Percentiles rank a stretch among this genome's conserved stretches.
Conservation (phyloP, 35 echinoderm and acorn worm species). For the Holothuria glaberrima region DNA sequence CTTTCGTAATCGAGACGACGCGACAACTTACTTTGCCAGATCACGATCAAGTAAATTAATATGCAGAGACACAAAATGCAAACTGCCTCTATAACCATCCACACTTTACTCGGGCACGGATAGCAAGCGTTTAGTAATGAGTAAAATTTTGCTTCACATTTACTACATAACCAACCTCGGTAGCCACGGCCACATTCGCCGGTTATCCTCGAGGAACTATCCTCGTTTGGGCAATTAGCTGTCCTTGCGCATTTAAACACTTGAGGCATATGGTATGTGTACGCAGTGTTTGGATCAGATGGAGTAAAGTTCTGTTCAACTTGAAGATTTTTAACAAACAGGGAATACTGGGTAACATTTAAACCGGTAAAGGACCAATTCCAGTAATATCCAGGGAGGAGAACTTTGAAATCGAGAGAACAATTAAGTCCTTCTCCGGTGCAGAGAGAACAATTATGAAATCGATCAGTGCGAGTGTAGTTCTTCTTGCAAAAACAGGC, state of each 20-base stretch:
- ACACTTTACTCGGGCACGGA: constrained; percentile 3
- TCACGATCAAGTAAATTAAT: not conserved
- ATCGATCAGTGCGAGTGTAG: constrained; percentile 52
- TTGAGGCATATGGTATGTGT: not conserved
- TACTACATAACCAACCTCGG: constrained; percentile 50
- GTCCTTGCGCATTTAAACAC: not conserved
- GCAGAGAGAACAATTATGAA: constrained; percentile 17
- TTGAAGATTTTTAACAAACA: constrained; percentile 6
- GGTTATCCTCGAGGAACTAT: not conserved
- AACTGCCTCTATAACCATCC: not conserved
- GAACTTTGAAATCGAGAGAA: constrained; percentile 36
- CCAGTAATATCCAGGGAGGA: constrained; percentile 60
- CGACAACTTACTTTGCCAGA: not conserved
- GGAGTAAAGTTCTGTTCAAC: too few relatives aligned
- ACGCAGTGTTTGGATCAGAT: not conserved
- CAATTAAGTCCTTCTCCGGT: constrained; percentile 44
- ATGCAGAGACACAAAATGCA: not conserved
- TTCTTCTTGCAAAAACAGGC: constrained; percentile 63
- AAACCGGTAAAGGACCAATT: constrained; percentile 30
- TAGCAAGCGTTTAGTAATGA: constrained; percentile 36
- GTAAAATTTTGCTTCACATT: constrained; percentile 12
- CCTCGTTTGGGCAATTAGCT: not conserved
- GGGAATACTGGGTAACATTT: constrained; percentile 4
- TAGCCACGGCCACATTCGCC: constrained; percentile 29
- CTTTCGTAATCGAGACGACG: not conserved